Conservation (phyloP, 1,140 invertebrate species). For the Lepidurus apus region DNA sequence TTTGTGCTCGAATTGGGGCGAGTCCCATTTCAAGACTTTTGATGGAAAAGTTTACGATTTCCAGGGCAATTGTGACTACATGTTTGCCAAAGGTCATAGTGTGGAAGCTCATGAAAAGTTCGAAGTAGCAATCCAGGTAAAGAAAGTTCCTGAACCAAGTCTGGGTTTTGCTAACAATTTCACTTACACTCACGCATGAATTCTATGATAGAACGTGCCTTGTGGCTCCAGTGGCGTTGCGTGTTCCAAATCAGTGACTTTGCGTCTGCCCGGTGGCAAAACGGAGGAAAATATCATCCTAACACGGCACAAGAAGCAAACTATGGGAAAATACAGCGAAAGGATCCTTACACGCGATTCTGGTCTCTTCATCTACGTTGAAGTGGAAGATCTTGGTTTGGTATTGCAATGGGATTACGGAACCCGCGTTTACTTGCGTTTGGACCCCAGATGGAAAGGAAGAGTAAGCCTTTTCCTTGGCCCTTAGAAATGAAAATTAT, state of each 20-base stretch:
- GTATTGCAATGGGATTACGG: constrained; percentile 80
- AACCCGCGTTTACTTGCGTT: constrained; percentile 70
- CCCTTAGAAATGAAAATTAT: not conserved
- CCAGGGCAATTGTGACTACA: constrained; percentile 79
- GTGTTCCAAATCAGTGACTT: constrained; percentile 74
- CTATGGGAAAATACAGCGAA: constrained; percentile 25
- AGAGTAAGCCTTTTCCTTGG: constrained; percentile 48
- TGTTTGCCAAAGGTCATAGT: constrained; percentile 65
- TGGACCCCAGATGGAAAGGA: constrained; percentile 66
- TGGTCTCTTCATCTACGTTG: constrained; percentile 71
- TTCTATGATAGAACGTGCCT: constrained; percentile 61
- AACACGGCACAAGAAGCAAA: constrained; percentile 48
- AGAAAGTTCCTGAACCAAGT: not conserved
- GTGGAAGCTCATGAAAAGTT: constrained; percentile 56
- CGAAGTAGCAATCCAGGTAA: constrained; percentile 61
- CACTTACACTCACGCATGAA: constrained; percentile 38
- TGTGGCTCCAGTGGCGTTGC: constrained; percentile 79
- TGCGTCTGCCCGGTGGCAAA: constrained; percentile 53
- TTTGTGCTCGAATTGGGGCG: constrained; percentile 73
- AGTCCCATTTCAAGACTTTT: constrained; percentile 80
- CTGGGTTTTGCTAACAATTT: constrained; percentile 35
- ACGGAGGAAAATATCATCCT: constrained; percentile 58
- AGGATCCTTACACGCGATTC: constrained; percentile 53
- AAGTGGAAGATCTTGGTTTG: constrained; percentile 67
- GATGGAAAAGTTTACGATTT: constrained; percentile 79